Evolutionary conservation across 2,797 vertebrate species (phyloP).

Genomic region (Cossypha dichroa): DNA sequence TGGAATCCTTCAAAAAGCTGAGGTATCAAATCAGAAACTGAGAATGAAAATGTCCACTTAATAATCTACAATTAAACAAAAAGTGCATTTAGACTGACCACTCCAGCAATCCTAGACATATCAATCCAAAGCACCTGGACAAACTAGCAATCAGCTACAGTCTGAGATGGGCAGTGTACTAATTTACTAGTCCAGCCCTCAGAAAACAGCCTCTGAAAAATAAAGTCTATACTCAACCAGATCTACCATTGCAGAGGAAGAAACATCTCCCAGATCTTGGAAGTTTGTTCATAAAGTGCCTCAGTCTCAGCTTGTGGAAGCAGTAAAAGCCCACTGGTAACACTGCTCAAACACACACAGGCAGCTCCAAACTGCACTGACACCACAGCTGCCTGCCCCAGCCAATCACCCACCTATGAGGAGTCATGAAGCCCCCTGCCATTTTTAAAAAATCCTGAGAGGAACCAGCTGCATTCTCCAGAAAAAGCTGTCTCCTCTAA

Average conservation of each 20-base stretch:
- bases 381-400: not conserved
- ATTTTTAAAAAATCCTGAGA: accelerated
- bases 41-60: not conserved
- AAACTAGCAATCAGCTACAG: not conserved
- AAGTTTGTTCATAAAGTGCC: not conserved
- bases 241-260: not conserved
- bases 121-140: not conserved
- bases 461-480: not conserved
- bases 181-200: not conserved
- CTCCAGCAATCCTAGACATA: not conserved
- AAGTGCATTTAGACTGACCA: not conserved
- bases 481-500: not conserved
- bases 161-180: not conserved
- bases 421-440: not conserved
- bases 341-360: not conserved
- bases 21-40: not conserved
- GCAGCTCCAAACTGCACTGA: not conserved
- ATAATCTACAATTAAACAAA: not conserved
- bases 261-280: not conserved
- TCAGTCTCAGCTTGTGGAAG: not conserved
- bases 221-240: not conserved
- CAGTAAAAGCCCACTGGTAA: not conserved
- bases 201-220: not conserved
- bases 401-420: accelerated
- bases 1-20: not conserved